These are phyloP conservation scores for Microtus pennsylvanicus DNA, from an alignment of 2,113 vertebrate species.

Conservation along the genomic window DNA sequence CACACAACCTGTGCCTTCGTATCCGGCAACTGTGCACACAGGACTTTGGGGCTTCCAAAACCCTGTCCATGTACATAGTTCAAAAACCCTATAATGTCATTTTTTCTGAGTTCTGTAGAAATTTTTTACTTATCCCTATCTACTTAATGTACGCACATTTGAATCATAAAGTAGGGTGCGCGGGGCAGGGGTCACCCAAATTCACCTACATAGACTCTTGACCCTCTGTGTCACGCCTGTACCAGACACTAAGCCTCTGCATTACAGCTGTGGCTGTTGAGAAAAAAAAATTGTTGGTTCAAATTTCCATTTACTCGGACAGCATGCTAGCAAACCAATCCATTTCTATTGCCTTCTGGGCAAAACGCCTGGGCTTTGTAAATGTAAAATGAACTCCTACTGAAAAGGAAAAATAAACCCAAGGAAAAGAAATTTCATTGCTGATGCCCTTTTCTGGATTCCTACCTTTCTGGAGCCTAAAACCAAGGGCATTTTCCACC, in stretches of 20 bases:
- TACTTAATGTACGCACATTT: background rate
- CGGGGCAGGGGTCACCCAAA: background rate
- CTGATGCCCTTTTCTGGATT: conserved; percentile 5
- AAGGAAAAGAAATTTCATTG: conserved; percentile 51
- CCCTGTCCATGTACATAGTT: background rate
- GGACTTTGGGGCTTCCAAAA: background rate
- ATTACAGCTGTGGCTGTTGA: background rate
- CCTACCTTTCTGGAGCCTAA: conserved; percentile 20
- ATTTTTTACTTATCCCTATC: background rate
- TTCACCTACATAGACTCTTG: background rate
- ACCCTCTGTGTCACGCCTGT: background rate
- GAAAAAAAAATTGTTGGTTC: conserved; percentile 48
- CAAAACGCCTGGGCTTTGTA: conserved; percentile 73
- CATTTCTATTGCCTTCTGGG: conserved; percentile 74
- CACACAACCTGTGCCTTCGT: background rate
- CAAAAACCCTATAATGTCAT: background rate
- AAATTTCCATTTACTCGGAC: conserved; percentile 62
- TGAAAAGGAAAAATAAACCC: conserved; percentile 60
- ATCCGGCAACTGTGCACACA: too few relatives aligned
- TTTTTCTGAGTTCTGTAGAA: conserved; percentile 43
- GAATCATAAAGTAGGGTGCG: background rate
- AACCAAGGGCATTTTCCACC: background rate
- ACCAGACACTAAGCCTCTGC: background rate
- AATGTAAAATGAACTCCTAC: conserved; percentile 59
- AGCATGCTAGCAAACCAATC: conserved; percentile 65